Base-by-base conservation (phyloP, 2,113 vertebrate genomes). In the Erythrocercus mccallii region DNA sequence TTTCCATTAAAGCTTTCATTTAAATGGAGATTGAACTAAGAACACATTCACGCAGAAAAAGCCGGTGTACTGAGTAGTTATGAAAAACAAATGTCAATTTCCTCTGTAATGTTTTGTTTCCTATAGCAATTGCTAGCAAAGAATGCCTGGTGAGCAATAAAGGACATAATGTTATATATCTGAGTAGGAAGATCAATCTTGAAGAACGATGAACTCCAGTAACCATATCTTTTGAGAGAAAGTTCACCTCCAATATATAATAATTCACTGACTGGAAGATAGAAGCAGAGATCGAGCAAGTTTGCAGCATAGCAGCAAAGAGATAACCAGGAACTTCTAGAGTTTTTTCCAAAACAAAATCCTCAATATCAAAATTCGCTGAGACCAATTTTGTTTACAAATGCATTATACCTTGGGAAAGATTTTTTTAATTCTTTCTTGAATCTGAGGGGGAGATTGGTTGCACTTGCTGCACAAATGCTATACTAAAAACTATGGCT, bases 1-100 rank as follows among this genome's bases (percentile, higher is more conserved):
- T 84, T 94, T 45, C 65, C 48, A 50, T 73, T 85, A 92, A 68
- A 73, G 28, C 30, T 94, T 95, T 81, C 48, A 54, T 77, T 96
- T 95, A 56, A 80, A 54, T 31, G 76, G 37, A 85, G 31, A 47
- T 90, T 79, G 65, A 95, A 71, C 14, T 61, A 56, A 90, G 33
- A 84, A 65, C 45, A 76, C 37, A 86, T 42, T 88, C 23, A 50
- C 83, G 25, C n/a, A 84, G 24, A 86, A 90, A 88, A 69, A 18
- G 9, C 30, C n/a, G 79, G 18, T 54, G 23, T 72, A 58, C 45
- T 81, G 74, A 69, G 20, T 51, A 87, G 91, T 90, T 84, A 48
- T 50, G 31, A 44, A 82, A 93, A 93, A 22, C 17, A 92, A 93
- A 62, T 71, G 72, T 25, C 27, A 91, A 61, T 94, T 64, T 82